A percentile compares a stretch with the other conserved stretches of the same genome.
These are phyloP conservation scores for Sclerurus mexicanus DNA, from an alignment of 2,113 vertebrate genomes.

Conservation along the genomic window DNA sequence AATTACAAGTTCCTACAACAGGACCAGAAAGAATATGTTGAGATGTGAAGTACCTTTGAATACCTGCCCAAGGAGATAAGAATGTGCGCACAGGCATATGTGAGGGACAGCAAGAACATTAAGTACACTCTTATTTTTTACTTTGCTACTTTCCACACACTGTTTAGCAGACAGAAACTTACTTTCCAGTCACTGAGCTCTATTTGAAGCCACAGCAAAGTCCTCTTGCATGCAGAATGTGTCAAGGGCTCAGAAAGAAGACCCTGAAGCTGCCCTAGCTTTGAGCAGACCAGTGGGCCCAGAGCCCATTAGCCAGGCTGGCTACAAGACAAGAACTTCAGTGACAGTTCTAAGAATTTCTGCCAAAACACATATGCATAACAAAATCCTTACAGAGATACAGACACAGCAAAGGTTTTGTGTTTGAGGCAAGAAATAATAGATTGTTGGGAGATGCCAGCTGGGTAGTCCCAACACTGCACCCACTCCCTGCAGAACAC, in stretches of 20 bases:
- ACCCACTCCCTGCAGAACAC: not conserved
- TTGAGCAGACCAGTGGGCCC: not conserved
- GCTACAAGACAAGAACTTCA: not conserved
- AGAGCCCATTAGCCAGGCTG: not conserved
- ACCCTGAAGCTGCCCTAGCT: not conserved
- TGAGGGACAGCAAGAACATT: not conserved
- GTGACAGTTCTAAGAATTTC: not conserved
- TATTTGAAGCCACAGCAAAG: not conserved
- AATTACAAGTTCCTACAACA: not conserved
- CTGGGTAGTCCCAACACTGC: not conserved
- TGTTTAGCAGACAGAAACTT: not conserved
- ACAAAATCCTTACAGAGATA: not conserved
- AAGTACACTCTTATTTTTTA: not conserved
- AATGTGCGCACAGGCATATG: fast-evolving
- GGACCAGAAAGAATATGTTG: not conserved
- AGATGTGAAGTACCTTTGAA: not conserved
- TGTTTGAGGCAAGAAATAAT: not conserved
- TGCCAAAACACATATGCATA: not conserved
- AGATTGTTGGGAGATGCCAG: not conserved
- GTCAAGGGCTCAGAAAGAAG: not conserved
- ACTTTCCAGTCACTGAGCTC: not conserved
- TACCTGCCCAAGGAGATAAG: not conserved
- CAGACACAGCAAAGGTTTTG: not conserved
- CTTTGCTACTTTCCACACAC: not conserved
- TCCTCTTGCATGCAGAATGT: not conserved